These are phyloP conservation scores for Agrilus mali DNA, from an alignment of 2,888 invertebrate genomes.

Conservation along the genomic window DNA sequence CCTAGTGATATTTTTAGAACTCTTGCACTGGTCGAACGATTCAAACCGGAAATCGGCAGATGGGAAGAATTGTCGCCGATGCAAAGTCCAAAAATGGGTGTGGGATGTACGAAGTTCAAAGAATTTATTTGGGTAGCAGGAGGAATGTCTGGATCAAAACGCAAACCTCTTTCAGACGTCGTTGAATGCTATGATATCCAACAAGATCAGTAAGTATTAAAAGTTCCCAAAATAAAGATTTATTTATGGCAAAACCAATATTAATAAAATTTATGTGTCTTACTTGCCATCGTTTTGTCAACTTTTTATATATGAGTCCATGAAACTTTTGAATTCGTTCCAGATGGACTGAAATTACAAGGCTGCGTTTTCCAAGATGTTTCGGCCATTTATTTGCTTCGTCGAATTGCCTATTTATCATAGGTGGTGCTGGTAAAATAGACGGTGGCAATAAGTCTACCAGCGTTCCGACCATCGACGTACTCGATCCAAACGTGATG, in stretches of 20 bases:
- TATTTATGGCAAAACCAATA: too few relatives aligned
- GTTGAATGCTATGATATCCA: conserved; percentile 53
- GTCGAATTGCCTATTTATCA: conserved; percentile 48
- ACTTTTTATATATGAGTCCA: too few relatives aligned
- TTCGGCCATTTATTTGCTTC: conserved; percentile 40
- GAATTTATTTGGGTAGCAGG: conserved; percentile 63
- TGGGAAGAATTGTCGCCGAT: conserved; percentile 50
- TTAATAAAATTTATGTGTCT: neutral
- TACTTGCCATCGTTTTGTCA: neutral
- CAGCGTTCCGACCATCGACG: conserved; percentile 46
- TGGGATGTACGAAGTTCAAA: conserved; percentile 46
- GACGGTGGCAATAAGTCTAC: conserved; percentile 41
- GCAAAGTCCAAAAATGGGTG: conserved; percentile 46
- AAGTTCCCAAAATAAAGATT: neutral
- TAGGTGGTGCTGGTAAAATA: conserved; percentile 53
- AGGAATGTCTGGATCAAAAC: conserved; percentile 50
- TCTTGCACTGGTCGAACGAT: conserved; percentile 48
- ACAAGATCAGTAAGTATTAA: conserved; percentile 39
- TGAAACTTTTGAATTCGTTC: conserved; percentile 9
- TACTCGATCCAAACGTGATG: conserved; percentile 43
- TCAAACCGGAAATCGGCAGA: conserved; percentile 40
- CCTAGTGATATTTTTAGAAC: conserved; percentile 31
- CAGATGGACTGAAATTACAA: conserved; percentile 46
- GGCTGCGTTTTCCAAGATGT: conserved; percentile 41
- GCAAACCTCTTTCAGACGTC: conserved; percentile 41